Evolutionary conservation across 2,888 invertebrate species (phyloP).

Genomic region (Lymantria dispar): DNA sequence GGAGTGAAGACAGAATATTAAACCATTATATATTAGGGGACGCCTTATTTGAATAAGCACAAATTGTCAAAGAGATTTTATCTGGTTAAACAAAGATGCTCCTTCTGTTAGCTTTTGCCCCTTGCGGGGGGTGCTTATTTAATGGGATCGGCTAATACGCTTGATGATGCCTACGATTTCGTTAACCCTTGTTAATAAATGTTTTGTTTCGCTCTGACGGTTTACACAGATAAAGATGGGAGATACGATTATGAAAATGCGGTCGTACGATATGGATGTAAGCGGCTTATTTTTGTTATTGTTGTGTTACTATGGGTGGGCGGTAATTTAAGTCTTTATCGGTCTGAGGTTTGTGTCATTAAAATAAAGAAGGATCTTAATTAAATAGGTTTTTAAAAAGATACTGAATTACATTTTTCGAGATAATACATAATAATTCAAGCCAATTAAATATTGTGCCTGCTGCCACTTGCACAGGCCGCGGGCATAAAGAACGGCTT

Average conservation of each 20-base stretch:
- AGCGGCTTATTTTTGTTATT: slow-evolving; percentile 59
- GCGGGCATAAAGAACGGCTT: too few species aligned
- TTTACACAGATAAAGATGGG: slow-evolving; percentile 27
- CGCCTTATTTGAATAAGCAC: slow-evolving; percentile 79
- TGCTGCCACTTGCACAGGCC: too few species aligned
- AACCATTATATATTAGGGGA: slow-evolving; percentile 72
- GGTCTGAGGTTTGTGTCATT: slow-evolving; percentile 2
- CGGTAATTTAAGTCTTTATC: slow-evolving; percentile 26
- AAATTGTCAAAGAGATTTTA: slow-evolving; percentile 83
- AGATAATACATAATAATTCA: too few species aligned
- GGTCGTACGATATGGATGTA: slow-evolving; percentile 44
- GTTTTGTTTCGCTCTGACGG: slow-evolving; percentile 42
- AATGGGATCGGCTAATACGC: slow-evolving; percentile 78
- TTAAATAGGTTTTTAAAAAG: too few species aligned
- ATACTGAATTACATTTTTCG: too few species aligned
- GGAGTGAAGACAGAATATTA: slow-evolving; percentile 56
- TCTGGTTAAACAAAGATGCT: slow-evolving; percentile 78
- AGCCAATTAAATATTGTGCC: too few species aligned
- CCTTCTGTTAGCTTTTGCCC: slow-evolving; percentile 76
- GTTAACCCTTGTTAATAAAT: slow-evolving; percentile 69
- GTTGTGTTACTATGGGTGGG: slow-evolving; percentile 35
- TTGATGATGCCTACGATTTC: slow-evolving; percentile 72
- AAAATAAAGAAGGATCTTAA: background rate
- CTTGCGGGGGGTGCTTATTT: slow-evolving; percentile 58
- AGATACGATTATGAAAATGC: slow-evolving; percentile 50